Percentiles rank a stretch among this genome's conserved stretches.
These are phyloP conservation scores for Crenuchus spilurus DNA, from an alignment of 2,797 vertebrate genomes.

Conservation along the genomic window DNA sequence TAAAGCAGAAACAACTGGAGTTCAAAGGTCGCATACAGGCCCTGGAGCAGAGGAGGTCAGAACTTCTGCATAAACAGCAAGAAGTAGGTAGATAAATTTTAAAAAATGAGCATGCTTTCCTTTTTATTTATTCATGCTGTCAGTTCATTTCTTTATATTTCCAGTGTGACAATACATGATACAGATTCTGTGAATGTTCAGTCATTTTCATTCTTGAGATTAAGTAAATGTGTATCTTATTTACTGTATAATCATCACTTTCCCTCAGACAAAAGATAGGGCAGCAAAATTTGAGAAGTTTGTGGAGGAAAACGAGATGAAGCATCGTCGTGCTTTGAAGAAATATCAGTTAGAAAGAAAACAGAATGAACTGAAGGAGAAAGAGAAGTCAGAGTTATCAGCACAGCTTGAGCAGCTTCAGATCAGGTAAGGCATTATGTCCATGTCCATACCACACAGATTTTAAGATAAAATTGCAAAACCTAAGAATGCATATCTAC, in stretches of 20 bases:
- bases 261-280: constrained; percentile 70
- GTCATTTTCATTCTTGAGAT: too few species aligned
- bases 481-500: too few species aligned
- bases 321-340: constrained; percentile 66
- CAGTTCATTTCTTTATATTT: not conserved
- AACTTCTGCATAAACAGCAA: constrained; percentile 71
- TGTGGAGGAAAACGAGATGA: constrained; percentile 73
- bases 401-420: constrained; percentile 67
- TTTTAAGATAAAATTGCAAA: not conserved
- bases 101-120: not conserved
- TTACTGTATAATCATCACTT: not conserved
- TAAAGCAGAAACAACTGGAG: constrained; percentile 72
- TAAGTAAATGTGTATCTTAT: not conserved
- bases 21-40: constrained; percentile 67
- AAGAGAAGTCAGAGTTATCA: constrained; percentile 69
- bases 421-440: constrained; percentile 64
- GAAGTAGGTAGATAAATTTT: constrained; percentile 69
- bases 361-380: constrained; percentile 68
- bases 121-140: not conserved
- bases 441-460: not conserved
- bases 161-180: not conserved
- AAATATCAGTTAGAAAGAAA: constrained; percentile 71
- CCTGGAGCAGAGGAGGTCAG: constrained; percentile 61
- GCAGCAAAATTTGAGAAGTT: constrained; percentile 73
- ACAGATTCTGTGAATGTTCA: not conserved